phyloP scores from a whole-genome alignment of 2,113 vertebrate species.

The Psettodes erumei region DNA sequence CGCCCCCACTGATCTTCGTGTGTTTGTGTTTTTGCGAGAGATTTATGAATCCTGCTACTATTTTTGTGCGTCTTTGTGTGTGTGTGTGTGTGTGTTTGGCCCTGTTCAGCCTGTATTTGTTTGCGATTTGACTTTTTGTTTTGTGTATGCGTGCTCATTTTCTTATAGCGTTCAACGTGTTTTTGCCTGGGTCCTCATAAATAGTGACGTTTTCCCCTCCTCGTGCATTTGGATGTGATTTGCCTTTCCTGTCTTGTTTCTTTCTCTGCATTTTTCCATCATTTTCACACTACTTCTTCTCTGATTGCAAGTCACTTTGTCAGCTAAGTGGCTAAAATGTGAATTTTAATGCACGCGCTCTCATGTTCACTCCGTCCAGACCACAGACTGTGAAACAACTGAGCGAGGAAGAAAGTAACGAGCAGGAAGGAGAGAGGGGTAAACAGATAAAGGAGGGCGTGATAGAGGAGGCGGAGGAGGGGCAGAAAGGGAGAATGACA shows the following conservation, averaged over 20 bases:
- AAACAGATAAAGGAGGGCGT: not conserved
- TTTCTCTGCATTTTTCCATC: not conserved
- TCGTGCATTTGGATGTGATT: not conserved
- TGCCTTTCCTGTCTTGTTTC: constrained; percentile 19
- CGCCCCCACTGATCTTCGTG: too few relatives aligned
- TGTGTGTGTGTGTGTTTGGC: not conserved
- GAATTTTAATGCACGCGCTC: not conserved
- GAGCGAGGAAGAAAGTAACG: constrained; percentile 1
- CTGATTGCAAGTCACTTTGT: constrained; percentile 10
- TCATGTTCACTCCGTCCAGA: constrained; percentile 4
- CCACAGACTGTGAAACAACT: constrained; percentile 28
- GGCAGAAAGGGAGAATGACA: not conserved
- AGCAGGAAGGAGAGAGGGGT: not conserved
- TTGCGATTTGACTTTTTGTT: constrained; percentile 25
- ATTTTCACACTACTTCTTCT: not conserved
- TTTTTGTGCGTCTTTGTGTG: constrained; percentile 19
- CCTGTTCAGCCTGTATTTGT: constrained; percentile 36
- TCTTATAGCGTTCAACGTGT: constrained; percentile 17
- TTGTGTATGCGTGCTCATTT: not conserved
- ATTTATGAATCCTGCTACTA: constrained; percentile 29
- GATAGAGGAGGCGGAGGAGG: not conserved
- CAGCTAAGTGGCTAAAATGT: constrained; percentile 29
- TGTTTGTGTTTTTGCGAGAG: constrained; percentile 20
- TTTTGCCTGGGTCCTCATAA: constrained; percentile 23
- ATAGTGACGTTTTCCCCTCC: constrained; percentile 1